Evolutionary conservation across 1,140 invertebrate genomes (phyloP), one percentile per base, ranked within the genome.

Genomic region (Pseudomyrmex cubaensis): DNA sequence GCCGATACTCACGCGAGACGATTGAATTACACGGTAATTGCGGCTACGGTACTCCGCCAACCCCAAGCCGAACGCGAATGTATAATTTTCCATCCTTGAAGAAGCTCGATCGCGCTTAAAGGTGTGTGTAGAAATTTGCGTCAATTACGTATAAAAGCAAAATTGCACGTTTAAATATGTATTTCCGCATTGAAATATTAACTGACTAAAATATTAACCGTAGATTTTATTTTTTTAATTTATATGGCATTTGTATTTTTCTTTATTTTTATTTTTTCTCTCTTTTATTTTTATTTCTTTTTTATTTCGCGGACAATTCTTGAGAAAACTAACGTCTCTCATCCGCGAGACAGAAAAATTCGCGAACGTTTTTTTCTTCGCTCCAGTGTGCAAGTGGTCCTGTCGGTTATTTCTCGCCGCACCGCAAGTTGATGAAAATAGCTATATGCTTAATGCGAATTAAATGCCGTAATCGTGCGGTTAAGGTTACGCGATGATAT

Each of bases 1-100:
- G 48, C 61, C 48, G 78, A 82, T 82, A 52, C 70, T 56, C 57
- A 63, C 35, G 20, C 46, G 57, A 59, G 35, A 22, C 13, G 57
- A 63, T 75, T 74, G 61, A 75, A 75, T 82, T 82, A 75, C 78
- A 63, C 59, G 61, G 25, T 75, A 75, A 75, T 82, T 82, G 70
- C 48, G 10, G 22, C 69, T 12, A 13, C 13, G 35, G 59, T 52
- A 52, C 15, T 62, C 69, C 35, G 35, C 35, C 35, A 46, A 44
- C 15, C 5, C 70, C 57, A 82, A 82, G 50, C 46, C 20, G 57
- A 63, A 62, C 48, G n/a, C 25, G 22, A 75, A 75, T 82, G 48
- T 75, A 50, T 75, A 82, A 74, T 82, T 62, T 74, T 63, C 48
- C 35, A 35, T 13, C 9, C 59, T 75, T 75, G 48, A 63, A 12